A percentile compares a stretch with the other conserved stretches of the same genome.
phyloP scores from a whole-genome alignment of 1,140 invertebrate genomes.

The Eupristina koningsbergeri region DNA sequence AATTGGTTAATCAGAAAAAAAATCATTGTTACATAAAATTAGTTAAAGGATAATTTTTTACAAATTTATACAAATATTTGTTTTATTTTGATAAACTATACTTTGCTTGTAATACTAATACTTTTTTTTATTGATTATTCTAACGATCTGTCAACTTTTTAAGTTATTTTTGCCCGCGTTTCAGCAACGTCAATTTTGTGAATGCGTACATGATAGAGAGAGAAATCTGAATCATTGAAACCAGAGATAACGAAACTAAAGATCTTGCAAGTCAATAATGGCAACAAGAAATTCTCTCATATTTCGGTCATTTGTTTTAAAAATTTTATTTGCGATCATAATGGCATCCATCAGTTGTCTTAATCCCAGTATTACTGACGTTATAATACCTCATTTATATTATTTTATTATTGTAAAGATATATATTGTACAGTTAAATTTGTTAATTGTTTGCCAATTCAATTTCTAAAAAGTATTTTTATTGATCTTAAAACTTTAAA shows the following conservation, averaged over 20 bases:
- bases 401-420: neutral
- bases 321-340: conserved; percentile 22
- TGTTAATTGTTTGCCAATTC: conserved; percentile 8
- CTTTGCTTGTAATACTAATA: neutral
- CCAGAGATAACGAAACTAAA: conserved; percentile 38
- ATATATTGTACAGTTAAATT: conserved; percentile 11
- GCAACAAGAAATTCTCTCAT: conserved; percentile 28
- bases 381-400: conserved; percentile 26
- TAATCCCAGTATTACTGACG: conserved; percentile 28
- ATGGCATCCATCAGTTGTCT: conserved; percentile 6
- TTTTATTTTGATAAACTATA: conserved; percentile 33
- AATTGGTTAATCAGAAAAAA: conserved; percentile 19
- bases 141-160: conserved; percentile 7
- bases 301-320: conserved; percentile 33
- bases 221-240: conserved; percentile 35
- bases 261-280: conserved; percentile 19
- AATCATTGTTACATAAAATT: conserved; percentile 7
- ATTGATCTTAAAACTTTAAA: neutral
- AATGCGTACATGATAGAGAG: conserved; percentile 35
- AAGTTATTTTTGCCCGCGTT: neutral
- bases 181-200: conserved; percentile 27
- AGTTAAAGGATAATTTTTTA: conserved; percentile 20
- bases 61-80: conserved; percentile 16
- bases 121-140: neutral
- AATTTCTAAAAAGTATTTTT: conserved; percentile 22